Percentiles rank a stretch among this genome's conserved stretches.
phyloP scores from a whole-genome alignment of 2,888 invertebrate genomes.

The Tenthredo notha region DNA sequence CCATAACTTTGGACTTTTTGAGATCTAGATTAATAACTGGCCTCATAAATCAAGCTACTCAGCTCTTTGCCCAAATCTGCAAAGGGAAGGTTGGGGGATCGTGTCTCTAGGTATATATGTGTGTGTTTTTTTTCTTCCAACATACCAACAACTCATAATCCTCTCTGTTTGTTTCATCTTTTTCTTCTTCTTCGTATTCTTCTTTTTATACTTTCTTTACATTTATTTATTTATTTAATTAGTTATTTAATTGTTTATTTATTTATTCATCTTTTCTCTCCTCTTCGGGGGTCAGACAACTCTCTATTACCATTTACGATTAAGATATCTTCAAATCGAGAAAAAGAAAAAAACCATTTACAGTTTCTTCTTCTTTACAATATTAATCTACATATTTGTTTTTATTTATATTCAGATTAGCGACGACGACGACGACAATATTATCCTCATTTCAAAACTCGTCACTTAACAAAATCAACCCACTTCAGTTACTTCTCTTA shows the following conservation, averaged over 20 bases:
- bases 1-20: constrained; percentile 36
- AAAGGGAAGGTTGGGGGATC: too few species aligned
- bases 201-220: background rate
- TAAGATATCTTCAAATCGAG: background rate
- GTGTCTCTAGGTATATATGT: background rate
- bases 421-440: background rate
- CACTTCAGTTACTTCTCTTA: background rate
- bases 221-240: background rate
- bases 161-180: background rate
- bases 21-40: constrained; percentile 42
- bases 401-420: background rate
- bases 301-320: background rate
- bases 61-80: background rate
- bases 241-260: background rate
- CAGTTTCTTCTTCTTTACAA: background rate
- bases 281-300: background rate
- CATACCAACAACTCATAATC: background rate
- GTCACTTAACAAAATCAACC: background rate
- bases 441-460: background rate
- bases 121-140: background rate
- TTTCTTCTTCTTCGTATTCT: background rate
- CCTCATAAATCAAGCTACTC: constrained; percentile 6
- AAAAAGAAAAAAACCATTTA: background rate
- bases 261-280: background rate
- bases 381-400: background rate